Evolutionary conservation across 2,797 vertebrate species (phyloP).

Genomic region (Danionella dracula): DNA sequence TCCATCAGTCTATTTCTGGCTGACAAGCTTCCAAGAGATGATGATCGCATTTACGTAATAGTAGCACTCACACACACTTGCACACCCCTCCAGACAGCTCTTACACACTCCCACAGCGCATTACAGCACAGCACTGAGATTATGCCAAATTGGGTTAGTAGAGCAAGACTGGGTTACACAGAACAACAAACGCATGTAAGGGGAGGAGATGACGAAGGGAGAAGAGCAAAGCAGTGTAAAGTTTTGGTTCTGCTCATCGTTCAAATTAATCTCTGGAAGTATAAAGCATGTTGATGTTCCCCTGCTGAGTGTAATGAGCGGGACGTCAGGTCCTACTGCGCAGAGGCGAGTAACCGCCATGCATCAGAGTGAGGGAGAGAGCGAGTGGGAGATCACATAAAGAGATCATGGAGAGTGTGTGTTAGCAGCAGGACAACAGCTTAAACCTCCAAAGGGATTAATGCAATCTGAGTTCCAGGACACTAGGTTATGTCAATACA

Average conservation of each 20-base stretch:
- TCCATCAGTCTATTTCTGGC: slow-evolving; percentile 30
- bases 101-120: slow-evolving; percentile 26
- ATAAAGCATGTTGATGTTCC: slow-evolving; percentile 29
- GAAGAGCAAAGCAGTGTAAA: background rate
- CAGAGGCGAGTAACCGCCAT: slow-evolving; percentile 15
- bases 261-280: slow-evolving; percentile 14
- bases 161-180: slow-evolving; percentile 31
- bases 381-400: slow-evolving; percentile 13
- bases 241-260: background rate
- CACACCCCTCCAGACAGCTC: slow-evolving; percentile 23
- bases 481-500: slow-evolving; percentile 1
- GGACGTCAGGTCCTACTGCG: slow-evolving; percentile 4
- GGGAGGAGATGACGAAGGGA: background rate
- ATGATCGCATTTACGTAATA: slow-evolving; percentile 28
- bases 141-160: slow-evolving; percentile 34
- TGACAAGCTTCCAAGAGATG: slow-evolving; percentile 27
- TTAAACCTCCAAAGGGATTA: slow-evolving; percentile 25
- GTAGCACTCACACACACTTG: background rate
- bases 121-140: slow-evolving; percentile 29
- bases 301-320: slow-evolving; percentile 26
- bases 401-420: slow-evolving; percentile 19
- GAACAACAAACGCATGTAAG: slow-evolving; percentile 18
- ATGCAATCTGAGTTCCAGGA: slow-evolving; percentile 22
- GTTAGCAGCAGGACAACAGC: slow-evolving; percentile 19
- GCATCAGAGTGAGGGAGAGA: background rate